Percentiles rank a stretch among this genome's conserved stretches.
These are phyloP conservation scores for Calosoma granatense DNA, from an alignment of 1,140 invertebrate genomes.

Conservation along the genomic window DNA sequence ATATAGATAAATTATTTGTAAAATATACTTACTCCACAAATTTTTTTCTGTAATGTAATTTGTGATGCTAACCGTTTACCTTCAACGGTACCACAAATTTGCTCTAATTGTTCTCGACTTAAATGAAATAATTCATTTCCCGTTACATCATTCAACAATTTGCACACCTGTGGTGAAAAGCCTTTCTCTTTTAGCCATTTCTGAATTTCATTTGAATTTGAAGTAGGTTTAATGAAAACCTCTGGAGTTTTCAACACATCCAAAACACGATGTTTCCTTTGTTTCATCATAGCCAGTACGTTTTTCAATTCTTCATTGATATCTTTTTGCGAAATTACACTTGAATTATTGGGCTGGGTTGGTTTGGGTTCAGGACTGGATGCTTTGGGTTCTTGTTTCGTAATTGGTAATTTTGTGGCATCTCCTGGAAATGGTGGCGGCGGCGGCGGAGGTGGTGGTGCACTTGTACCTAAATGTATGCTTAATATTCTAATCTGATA, in stretches of 20 bases:
- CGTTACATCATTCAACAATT: constrained; percentile 51
- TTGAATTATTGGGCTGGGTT: constrained; percentile 13
- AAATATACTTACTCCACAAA: constrained; percentile 54
- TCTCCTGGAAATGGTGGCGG: constrained; percentile 18
- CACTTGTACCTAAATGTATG: background rate
- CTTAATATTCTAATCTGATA: background rate
- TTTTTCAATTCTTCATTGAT: constrained; percentile 61
- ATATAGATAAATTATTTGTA: background rate
- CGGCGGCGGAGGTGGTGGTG: constrained; percentile 21
- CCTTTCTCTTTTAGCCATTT: constrained; percentile 66
- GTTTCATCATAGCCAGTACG: constrained; percentile 48
- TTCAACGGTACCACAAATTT: constrained; percentile 55
- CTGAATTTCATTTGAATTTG: constrained; percentile 54
- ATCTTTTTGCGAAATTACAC: constrained; percentile 26
- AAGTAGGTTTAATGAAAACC: constrained; percentile 57
- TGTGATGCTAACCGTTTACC: constrained; percentile 64
- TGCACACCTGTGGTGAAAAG: constrained; percentile 53
- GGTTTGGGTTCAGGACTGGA: no score
- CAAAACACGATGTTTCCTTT: constrained; percentile 40
- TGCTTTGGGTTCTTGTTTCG: no score
- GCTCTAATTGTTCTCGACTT: constrained; percentile 50
- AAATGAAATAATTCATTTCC: constrained; percentile 63
- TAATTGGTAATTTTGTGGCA: background rate
- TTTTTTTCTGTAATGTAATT: constrained; percentile 62
- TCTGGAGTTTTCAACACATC: constrained; percentile 59